Evolutionary conservation across 2,113 vertebrate genomes (phyloP).

Genomic region (Paracanthobrama guichenoti): DNA sequence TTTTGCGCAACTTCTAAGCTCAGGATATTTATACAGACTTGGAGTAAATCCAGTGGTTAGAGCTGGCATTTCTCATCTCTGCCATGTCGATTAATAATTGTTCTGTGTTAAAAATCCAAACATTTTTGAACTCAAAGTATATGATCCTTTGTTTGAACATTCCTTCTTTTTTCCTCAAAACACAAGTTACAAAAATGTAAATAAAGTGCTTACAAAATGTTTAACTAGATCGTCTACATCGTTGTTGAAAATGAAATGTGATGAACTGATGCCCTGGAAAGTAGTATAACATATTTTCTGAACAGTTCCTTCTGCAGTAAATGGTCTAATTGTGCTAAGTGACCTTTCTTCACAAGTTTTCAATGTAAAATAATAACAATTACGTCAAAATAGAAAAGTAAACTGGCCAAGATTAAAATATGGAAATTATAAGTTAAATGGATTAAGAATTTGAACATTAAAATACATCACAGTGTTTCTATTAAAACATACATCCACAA

Average conservation of each 20-base stretch:
- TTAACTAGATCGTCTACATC: slow-evolving; percentile 10
- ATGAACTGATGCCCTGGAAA: not conserved
- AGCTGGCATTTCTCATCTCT: not conserved
- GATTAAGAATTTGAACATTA: not conserved
- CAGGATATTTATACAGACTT: not conserved
- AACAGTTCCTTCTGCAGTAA: not conserved
- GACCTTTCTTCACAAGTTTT: not conserved
- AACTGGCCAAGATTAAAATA: not conserved
- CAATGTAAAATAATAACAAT: slow-evolving; percentile 1
- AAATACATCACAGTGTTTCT: slow-evolving; percentile 20
- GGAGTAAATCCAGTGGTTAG: not conserved
- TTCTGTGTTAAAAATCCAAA: not conserved
- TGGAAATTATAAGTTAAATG: not conserved
- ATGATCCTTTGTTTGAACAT: slow-evolving; percentile 42
- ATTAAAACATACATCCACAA: slow-evolving; percentile 16
- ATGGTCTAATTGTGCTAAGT: not conserved
- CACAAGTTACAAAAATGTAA: slow-evolving; percentile 51
- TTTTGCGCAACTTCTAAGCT: not conserved
- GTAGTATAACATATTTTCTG: not conserved
- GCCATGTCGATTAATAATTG: not conserved
- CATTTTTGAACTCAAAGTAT: not conserved
- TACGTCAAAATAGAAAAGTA: not conserved
- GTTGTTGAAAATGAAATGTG: not conserved
- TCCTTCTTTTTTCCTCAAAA: slow-evolving; percentile 18
- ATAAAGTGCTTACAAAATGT: slow-evolving; percentile 62